Conservation (phyloP, 1,140 invertebrate genomes). For the Coenobita brevimanus region DNA sequence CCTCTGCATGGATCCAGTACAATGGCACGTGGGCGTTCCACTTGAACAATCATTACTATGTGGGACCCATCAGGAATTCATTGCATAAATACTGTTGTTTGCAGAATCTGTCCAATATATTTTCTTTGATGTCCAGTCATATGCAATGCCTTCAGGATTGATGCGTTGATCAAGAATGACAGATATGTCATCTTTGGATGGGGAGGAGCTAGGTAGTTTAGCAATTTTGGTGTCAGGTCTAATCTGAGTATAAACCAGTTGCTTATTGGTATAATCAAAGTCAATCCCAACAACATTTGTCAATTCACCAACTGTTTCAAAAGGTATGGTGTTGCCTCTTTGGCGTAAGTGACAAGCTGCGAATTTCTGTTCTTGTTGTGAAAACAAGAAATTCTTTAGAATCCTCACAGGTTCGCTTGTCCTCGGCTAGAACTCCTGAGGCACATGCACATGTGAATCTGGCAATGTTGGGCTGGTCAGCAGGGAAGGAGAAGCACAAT, state of each 20-base stretch:
- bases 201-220: conserved; percentile 79
- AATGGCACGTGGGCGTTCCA: conserved; percentile 94
- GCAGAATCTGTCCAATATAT: conserved; percentile 98
- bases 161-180: conserved; percentile 80
- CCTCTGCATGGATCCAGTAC: conserved; percentile 98
- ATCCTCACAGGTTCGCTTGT: conserved; percentile 82
- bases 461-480: conserved; percentile 70
- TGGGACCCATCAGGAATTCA: conserved; percentile 92
- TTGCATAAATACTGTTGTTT: conserved; percentile 95
- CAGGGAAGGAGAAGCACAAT: conserved; percentile 94
- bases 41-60: conserved; percentile 93
- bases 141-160: conserved; percentile 96
- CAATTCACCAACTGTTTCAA: conserved; percentile 83
- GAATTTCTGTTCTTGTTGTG: conserved; percentile 92
- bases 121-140: conserved; percentile 97
- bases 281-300: conserved; percentile 98
- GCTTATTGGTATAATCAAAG: conserved; percentile 93
- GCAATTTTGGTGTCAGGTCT: conserved; percentile 91
- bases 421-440: conserved; percentile 82
- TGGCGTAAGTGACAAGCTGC: conserved; percentile 88
- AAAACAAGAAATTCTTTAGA: conserved; percentile 93
- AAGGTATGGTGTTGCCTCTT: conserved; percentile 86
- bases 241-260: conserved; percentile 92
- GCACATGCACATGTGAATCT: conserved; percentile 92
- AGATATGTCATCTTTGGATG: conserved; percentile 67